A percentile compares a stretch with the other conserved stretches of the same genome.
Conservation (phyloP, 64 coral and sea anemone genomes). For the Dendronephthya gigantea region DNA sequence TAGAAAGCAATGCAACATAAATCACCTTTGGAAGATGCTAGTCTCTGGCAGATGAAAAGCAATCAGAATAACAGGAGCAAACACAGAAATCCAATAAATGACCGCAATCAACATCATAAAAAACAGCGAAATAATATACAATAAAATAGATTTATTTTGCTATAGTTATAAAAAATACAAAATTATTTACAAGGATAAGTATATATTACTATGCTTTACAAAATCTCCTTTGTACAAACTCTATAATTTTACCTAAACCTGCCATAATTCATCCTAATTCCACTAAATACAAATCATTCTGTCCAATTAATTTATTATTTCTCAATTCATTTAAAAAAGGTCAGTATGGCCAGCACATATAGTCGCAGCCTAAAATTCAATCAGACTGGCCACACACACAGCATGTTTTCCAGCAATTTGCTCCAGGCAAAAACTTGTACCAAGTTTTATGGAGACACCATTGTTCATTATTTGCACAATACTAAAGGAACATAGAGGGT, state of each 20-base stretch:
- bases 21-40: background rate
- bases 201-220: constrained; percentile 18
- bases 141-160: background rate
- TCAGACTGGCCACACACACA: too few relatives aligned
- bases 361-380: too few relatives aligned
- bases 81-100: too few relatives aligned
- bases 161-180: background rate
- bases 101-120: too few relatives aligned
- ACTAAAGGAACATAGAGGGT: background rate
- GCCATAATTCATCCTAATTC: background rate
- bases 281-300: background rate
- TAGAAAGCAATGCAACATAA: background rate
- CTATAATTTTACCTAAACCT: background rate
- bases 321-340: background rate
- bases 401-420: too few relatives aligned
- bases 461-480: background rate
- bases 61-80: background rate
- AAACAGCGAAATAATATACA: too few relatives aligned
- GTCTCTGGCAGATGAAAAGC: background rate
- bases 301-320: background rate
- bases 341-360: background rate
- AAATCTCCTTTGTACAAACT: background rate
- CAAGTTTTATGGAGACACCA: too few relatives aligned
- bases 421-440: too few relatives aligned
- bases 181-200: background rate